Percentiles rank a stretch among this genome's conserved stretches.
Conservation (phyloP, 2,113 vertebrate genomes). For the Gymnocephalus cernua region DNA sequence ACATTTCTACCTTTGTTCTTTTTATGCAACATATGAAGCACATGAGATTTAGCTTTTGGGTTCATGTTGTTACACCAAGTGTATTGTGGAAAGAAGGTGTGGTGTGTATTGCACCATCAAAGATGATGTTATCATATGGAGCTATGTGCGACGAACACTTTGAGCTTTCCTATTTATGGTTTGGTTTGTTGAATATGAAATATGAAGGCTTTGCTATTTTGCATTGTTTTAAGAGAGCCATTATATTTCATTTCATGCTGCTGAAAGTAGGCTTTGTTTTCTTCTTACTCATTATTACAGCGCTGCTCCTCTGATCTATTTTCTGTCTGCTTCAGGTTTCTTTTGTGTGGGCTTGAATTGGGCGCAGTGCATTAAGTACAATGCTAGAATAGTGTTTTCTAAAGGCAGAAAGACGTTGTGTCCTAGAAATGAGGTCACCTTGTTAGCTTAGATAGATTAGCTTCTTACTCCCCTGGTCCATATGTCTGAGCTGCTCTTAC, state of each 20-base stretch:
- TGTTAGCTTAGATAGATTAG: slow-evolving; percentile 80
- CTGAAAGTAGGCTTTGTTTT: slow-evolving; percentile 19
- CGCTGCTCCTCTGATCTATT: slow-evolving; percentile 28
- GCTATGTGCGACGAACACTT: not conserved
- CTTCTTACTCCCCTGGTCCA: slow-evolving; percentile 77
- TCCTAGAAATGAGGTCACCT: slow-evolving; percentile 81
- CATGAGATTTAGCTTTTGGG: not conserved
- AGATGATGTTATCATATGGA: not conserved
- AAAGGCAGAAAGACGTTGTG: slow-evolving; percentile 59
- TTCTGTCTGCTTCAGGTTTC: slow-evolving; percentile 30
- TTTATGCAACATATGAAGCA: not conserved
- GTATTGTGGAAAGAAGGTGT: not conserved
- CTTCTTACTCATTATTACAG: slow-evolving; percentile 24
- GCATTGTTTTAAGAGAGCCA: not conserved
- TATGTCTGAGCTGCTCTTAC: slow-evolving; percentile 77
- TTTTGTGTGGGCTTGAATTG: slow-evolving; percentile 4
- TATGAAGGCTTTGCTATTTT: not conserved
- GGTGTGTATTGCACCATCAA: not conserved
- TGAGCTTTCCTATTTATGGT: not conserved
- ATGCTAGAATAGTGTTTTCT: slow-evolving; percentile 47
- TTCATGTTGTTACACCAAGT: not conserved
- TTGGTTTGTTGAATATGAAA: not conserved
- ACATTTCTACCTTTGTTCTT: not conserved
- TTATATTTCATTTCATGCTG: not conserved
- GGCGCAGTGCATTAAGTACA: slow-evolving; percentile 28